Base-by-base conservation (phyloP, 2,797 vertebrate genomes). In the Petrocephalus schoutedeni region DNA sequence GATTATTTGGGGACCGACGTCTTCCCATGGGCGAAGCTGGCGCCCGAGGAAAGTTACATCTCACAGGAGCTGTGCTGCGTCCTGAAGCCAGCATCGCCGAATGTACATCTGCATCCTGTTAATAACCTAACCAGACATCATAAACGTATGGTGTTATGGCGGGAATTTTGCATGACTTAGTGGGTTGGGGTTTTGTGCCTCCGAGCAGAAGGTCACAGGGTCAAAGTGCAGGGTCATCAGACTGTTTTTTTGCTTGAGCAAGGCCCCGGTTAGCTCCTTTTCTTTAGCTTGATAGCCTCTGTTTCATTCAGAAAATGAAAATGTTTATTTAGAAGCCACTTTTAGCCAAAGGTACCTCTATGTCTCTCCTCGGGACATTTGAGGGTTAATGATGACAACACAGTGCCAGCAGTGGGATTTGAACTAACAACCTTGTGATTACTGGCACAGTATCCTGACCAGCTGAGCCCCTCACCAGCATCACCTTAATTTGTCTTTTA, bases 1-100 rank as follows among this genome's bases (percentile, higher is more conserved):
- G 88, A 86, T 59, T 89, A 85, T 86, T 86, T 86, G 84, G 32
- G 84, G 84, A 57, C 84, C 19, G n/a, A 86, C 36, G 32, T 36
- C 54, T 86, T 59, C 82, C 53, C 53, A 23, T 56, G 82, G 49
- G 53, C 4, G 8, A 23, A 28, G 3, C 82, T 32, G 7, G 10
- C 1, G 10, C n/a, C 82, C 28, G 28, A 28, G 28, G 28, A 28
- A 28, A 28, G 28, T 28, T 28, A 28, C 28, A 74, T 8, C 51
- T 86, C 28, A 57, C 14, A 41, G 23, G 4, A 19, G 16, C 19
- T 19, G 67, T 36, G 41, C 12, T 0, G 14, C 12, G 16, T 36
- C 19, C 28, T 36, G 32, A 41, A 74, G 71, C 77, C 57, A 51
- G 56, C n/a, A 32, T 59, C n/a, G 51, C 49, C n/a, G 36, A 45